A percentile compares a stretch with the other conserved stretches of the same genome.
Conservation (phyloP, 2,888 invertebrate species). For the Adelphocoris suturalis region DNA sequence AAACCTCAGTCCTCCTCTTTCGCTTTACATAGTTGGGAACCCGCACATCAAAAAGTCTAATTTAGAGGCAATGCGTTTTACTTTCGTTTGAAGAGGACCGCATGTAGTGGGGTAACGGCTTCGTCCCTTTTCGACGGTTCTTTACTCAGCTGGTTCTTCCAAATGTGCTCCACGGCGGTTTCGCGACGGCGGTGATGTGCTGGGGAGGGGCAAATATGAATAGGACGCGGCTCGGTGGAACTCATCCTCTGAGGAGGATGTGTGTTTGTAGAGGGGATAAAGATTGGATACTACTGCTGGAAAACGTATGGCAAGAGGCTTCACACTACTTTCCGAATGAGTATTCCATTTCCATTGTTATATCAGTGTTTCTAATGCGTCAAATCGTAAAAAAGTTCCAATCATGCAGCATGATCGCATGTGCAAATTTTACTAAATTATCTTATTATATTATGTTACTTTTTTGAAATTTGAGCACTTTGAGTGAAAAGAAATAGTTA, state of each 20-base stretch:
- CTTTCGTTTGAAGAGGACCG: conserved; percentile 41
- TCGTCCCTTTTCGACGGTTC: background rate
- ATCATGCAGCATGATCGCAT: too few species aligned
- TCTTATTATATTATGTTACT: too few species aligned
- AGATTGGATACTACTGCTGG: too few species aligned
- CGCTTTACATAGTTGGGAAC: conserved; percentile 34
- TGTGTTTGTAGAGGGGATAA: too few species aligned
- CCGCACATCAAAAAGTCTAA: conserved; percentile 43
- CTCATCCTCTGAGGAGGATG: background rate
- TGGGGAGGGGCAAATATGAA: background rate
- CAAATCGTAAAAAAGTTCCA: too few species aligned
- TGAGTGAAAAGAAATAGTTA: too few species aligned
- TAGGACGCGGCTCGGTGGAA: background rate
- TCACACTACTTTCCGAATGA: too few species aligned
- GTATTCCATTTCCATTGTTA: too few species aligned
- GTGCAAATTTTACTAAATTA: too few species aligned
- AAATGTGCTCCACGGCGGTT: background rate
- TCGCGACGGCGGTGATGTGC: background rate
- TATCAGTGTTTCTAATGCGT: too few species aligned
- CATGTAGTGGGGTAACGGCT: conserved; percentile 31
- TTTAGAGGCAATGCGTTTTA: conserved; percentile 16
- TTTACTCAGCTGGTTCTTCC: background rate
- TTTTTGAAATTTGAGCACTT: too few species aligned
- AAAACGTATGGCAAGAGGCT: too few species aligned
- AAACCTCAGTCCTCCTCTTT: conserved; percentile 33